phyloP scores from a whole-genome alignment of 2,113 vertebrate genomes.

The Parotia lawesii region DNA sequence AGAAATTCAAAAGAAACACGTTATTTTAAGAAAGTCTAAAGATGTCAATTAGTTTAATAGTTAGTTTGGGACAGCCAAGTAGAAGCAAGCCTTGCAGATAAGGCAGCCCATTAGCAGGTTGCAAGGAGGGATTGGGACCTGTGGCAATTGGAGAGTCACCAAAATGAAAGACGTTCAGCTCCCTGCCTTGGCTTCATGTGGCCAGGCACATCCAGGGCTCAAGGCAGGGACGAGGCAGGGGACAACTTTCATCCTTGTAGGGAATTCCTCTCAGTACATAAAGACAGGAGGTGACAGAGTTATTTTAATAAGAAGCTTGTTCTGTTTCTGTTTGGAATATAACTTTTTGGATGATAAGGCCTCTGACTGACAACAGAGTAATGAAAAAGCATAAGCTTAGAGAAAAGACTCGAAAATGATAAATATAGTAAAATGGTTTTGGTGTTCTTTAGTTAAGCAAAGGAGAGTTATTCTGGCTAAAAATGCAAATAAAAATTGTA shows the following conservation, averaged over 20 bases:
- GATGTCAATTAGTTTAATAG: background rate
- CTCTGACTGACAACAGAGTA: background rate
- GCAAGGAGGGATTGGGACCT: background rate
- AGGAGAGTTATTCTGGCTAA: background rate
- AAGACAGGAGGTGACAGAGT: background rate
- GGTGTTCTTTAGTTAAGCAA: background rate
- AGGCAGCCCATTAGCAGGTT: background rate
- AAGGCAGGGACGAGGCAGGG: background rate
- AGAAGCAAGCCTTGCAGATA: background rate
- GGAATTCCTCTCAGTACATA: background rate
- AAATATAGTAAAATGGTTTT: background rate
- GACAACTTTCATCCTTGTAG: background rate
- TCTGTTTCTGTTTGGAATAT: background rate
- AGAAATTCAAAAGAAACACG: background rate
- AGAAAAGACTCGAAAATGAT: background rate
- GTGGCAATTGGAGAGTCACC: background rate
- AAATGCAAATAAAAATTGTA: background rate
- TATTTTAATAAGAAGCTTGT: background rate
- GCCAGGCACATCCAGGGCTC: background rate
- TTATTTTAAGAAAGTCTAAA: background rate
- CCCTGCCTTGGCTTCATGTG: background rate
- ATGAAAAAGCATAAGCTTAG: background rate
- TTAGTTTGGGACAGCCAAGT: background rate
- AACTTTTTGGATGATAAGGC: background rate
- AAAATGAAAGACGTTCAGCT: background rate